Percentiles rank a stretch among this genome's conserved stretches.
phyloP scores from a whole-genome alignment of 2,888 invertebrate genomes.

The Drosophila nr. medialis region DNA sequence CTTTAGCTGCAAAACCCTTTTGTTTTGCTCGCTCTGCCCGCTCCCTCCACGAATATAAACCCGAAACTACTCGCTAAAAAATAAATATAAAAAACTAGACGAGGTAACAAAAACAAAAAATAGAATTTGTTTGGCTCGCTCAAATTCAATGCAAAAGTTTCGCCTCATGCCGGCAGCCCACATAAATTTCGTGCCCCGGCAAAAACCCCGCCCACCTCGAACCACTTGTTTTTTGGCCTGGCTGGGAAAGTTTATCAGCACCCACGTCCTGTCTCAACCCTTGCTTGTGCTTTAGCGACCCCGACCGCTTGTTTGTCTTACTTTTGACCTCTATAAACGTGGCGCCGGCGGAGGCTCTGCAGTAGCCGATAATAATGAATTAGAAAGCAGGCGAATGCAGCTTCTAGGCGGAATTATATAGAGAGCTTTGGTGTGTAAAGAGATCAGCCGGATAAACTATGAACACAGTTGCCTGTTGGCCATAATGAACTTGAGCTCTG shows the following conservation, averaged over 20 bases:
- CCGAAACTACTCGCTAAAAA: conserved; percentile 58
- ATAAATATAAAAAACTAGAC: conserved; percentile 13
- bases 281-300: conserved; percentile 21
- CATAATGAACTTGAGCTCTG: conserved; percentile 37
- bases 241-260: conserved; percentile 73
- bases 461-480: conserved; percentile 23
- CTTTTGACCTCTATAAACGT: conserved; percentile 77
- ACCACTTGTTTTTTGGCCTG: conserved; percentile 47
- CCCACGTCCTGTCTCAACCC: conserved; percentile 18
- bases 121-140: conserved; percentile 78
- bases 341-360: conserved; percentile 42
- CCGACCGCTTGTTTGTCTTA: conserved; percentile 76
- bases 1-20: conserved; percentile 81
- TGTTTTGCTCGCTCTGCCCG: conserved; percentile 59
- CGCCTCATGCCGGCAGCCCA: conserved; percentile 69
- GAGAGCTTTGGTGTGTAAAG: conserved; percentile 15
- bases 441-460: conserved; percentile 47
- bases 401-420: conserved; percentile 20
- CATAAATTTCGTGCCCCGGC: conserved; percentile 66
- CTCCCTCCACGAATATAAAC: conserved; percentile 28
- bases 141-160: conserved; percentile 79
- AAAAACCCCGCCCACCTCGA: conserved; percentile 9
- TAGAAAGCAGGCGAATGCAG: conserved; percentile 42
- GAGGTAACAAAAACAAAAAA: conserved; percentile 28
- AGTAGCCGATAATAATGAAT: conserved; percentile 75